Evolutionary conservation across 35 echinoderm and acorn worm genomes (phyloP).

Genomic region (Acanthaster planci): DNA sequence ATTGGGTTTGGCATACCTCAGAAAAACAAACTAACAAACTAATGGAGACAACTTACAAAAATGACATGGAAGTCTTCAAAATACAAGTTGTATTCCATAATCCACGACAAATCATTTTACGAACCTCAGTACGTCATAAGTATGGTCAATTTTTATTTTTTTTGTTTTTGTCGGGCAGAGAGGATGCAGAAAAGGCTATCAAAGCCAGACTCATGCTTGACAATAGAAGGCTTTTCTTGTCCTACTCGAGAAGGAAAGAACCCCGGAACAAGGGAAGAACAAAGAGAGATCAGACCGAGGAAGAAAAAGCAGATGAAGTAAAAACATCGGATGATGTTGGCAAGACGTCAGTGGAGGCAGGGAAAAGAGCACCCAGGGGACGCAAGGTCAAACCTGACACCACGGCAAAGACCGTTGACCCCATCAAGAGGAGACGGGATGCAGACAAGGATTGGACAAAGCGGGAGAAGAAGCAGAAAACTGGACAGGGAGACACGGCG

Average conservation of each 20-base stretch:
- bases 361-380: neutral
- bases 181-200: slow-evolving; percentile 72
- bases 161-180: slow-evolving; percentile 32
- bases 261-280: slow-evolving; percentile 29
- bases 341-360: neutral
- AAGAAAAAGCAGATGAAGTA: neutral
- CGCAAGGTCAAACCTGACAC: neutral
- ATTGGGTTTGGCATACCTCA: no score
- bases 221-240: slow-evolving; percentile 54
- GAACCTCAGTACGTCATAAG: no score
- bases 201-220: slow-evolving; percentile 10
- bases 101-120: no score
- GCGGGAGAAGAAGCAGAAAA: neutral
- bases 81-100: no score
- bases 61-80: no score
- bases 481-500: neutral
- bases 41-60: no score
- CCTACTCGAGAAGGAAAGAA: slow-evolving; percentile 45
- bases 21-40: no score
- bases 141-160: neutral
- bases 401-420: neutral
- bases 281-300: neutral
- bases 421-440: neutral
- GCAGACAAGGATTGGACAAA: neutral
- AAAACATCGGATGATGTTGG: neutral